phyloP scores from a whole-genome alignment of 2,113 vertebrate species.

The Acrocephalus kingi region DNA sequence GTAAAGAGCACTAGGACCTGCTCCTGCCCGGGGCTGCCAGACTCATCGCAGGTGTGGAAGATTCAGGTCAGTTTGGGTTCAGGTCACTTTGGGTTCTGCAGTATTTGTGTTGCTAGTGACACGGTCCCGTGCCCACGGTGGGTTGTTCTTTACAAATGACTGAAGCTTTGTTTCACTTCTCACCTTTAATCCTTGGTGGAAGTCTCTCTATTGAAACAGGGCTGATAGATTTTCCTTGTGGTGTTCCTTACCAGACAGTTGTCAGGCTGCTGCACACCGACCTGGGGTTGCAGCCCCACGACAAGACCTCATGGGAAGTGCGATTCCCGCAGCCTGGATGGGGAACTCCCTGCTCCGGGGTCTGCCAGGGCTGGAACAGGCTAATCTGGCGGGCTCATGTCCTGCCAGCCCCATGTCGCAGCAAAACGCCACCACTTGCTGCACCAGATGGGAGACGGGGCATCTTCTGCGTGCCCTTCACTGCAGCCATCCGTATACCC shows the following conservation, averaged over 20 bases:
- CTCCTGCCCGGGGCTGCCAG: not conserved
- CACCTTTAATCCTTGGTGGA: not conserved
- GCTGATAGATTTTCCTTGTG: not conserved
- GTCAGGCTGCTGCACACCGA: not conserved
- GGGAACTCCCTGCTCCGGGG: not conserved
- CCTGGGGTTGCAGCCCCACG: not conserved
- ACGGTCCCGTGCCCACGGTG: not conserved
- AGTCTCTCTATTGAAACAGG: not conserved
- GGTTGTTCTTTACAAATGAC: not conserved
- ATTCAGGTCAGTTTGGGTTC: conserved; percentile 41
- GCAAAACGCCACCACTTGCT: not conserved
- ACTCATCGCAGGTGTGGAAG: not conserved
- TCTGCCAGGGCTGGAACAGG: not conserved
- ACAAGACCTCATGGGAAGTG: not conserved
- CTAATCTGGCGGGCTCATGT: not conserved
- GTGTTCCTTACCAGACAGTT: not conserved
- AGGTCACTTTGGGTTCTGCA: conserved; percentile 15
- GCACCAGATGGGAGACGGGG: not conserved
- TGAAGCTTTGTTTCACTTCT: not conserved
- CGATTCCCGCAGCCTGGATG: accelerated
- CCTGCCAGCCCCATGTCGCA: not conserved
- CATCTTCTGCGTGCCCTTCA: not conserved
- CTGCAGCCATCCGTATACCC: not conserved
- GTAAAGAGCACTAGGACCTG: not conserved
- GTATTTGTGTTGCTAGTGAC: not conserved